These are phyloP conservation scores for Pipra filicauda DNA, from an alignment of 2,113 vertebrate species.

Conservation along the genomic window DNA sequence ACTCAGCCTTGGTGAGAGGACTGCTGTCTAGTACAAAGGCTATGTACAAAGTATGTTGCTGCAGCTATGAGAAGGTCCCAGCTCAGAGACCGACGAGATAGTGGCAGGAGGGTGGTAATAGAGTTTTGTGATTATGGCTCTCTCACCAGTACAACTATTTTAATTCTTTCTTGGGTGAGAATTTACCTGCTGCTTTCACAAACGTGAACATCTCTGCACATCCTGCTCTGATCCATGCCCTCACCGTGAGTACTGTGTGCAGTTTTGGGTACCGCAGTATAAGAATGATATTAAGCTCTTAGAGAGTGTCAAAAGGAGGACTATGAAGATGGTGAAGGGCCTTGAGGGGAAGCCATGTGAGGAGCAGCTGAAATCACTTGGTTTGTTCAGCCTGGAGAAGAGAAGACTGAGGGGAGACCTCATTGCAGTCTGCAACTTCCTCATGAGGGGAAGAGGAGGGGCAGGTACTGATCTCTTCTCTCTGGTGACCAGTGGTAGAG, in stretches of 20 bases:
- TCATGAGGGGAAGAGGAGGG: neutral
- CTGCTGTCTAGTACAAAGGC: neutral
- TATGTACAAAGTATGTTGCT: neutral
- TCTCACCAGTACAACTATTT: neutral
- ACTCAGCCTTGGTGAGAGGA: neutral
- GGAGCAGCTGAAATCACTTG: neutral
- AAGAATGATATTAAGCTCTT: neutral
- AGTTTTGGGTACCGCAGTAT: neutral
- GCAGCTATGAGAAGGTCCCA: neutral
- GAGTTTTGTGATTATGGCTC: neutral
- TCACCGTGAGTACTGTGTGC: neutral
- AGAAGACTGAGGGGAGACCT: neutral
- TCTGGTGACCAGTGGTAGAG: neutral
- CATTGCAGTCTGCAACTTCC: neutral
- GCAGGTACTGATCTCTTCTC: neutral
- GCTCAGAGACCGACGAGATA: neutral
- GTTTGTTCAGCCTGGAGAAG: neutral
- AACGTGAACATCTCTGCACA: neutral
- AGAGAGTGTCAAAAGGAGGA: neutral
- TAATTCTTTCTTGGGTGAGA: neutral
- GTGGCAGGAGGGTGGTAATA: neutral
- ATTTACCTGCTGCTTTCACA: neutral
- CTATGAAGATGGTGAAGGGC: neutral
- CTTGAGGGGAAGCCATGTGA: neutral
- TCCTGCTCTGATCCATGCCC: accelerated